Evolutionary conservation across 2,113 vertebrate species (phyloP).

Genomic region (Mastomys coucha): DNA sequence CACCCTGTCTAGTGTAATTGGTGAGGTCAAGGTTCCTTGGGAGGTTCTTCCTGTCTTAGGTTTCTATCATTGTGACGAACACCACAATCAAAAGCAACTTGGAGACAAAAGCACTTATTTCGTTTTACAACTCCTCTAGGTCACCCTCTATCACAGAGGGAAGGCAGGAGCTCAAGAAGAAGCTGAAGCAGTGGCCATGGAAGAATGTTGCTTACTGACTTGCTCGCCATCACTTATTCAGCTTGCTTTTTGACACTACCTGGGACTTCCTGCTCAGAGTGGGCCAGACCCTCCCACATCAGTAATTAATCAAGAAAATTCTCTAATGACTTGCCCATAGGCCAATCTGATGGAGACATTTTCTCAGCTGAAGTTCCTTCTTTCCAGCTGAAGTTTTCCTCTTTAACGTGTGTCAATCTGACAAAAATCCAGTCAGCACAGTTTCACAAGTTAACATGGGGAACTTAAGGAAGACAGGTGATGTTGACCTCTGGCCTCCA

Average conservation of each 20-base stretch:
- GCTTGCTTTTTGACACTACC: not conserved
- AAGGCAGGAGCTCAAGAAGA: not conserved
- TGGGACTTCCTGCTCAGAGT: not conserved
- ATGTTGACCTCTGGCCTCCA: not conserved
- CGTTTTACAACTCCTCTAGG: not conserved
- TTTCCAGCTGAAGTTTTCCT: not conserved
- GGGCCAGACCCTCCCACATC: not conserved
- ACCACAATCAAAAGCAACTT: not conserved
- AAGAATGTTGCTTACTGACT: not conserved
- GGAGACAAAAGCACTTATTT: not conserved
- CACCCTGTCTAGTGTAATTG: not conserved
- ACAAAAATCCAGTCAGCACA: not conserved
- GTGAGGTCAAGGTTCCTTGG: not conserved
- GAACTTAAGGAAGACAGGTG: not conserved
- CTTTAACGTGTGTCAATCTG: not conserved
- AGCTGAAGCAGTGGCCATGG: not conserved
- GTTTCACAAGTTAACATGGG: not conserved
- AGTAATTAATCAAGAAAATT: not conserved
- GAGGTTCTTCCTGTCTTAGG: not conserved
- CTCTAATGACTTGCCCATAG: not conserved
- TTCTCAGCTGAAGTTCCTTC: not conserved
- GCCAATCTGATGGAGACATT: not conserved
- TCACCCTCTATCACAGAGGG: not conserved
- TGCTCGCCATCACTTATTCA: not conserved
- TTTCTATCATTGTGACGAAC: not conserved